Percentiles rank a stretch among this genome's conserved stretches.
phyloP scores from a whole-genome alignment of 2,113 vertebrate genomes.

The Xenopus borealis region DNA sequence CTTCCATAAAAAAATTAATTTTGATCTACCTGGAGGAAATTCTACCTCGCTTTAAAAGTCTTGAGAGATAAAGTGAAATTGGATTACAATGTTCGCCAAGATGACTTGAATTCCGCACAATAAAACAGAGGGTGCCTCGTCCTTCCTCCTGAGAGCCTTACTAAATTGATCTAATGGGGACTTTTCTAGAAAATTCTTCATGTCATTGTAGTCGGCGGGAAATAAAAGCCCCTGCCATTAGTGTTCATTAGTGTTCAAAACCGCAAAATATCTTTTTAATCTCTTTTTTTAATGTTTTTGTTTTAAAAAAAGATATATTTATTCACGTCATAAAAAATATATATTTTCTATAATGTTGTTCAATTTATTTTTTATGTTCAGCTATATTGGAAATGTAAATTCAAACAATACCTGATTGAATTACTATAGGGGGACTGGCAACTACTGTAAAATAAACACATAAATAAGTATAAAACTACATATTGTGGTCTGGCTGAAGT shows the following conservation, averaged over 20 bases:
- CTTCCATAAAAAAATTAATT: slow-evolving; percentile 67
- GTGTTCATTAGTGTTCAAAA: slow-evolving; percentile 57
- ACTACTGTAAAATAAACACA: too few relatives aligned
- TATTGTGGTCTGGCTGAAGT: too few relatives aligned
- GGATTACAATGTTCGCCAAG: slow-evolving; percentile 71
- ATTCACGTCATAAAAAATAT: not conserved
- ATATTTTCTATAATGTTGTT: not conserved
- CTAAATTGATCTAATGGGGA: slow-evolving; percentile 61
- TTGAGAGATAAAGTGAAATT: slow-evolving; percentile 61
- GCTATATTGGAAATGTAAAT: too few relatives aligned
- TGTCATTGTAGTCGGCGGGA: slow-evolving; percentile 55
- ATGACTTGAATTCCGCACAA: slow-evolving; percentile 53
- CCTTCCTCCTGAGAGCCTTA: slow-evolving; percentile 54
- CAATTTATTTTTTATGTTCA: too few relatives aligned
- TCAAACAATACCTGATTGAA: too few relatives aligned
- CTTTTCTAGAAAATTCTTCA: slow-evolving; percentile 54
- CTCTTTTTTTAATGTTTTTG: too few relatives aligned
- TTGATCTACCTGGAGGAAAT: slow-evolving; percentile 70
- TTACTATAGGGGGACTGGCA: too few relatives aligned
- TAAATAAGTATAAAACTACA: too few relatives aligned
- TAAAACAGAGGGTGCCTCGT: slow-evolving; percentile 57
- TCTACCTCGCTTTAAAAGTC: slow-evolving; percentile 62
- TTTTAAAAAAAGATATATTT: too few relatives aligned
- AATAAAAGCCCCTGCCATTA: slow-evolving; percentile 57
- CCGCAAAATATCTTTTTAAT: not conserved